Percentiles rank a stretch among this genome's conserved stretches.
Evolutionary conservation across 2,797 vertebrate species (phyloP).

Genomic region (Enteromius argenteus): DNA sequence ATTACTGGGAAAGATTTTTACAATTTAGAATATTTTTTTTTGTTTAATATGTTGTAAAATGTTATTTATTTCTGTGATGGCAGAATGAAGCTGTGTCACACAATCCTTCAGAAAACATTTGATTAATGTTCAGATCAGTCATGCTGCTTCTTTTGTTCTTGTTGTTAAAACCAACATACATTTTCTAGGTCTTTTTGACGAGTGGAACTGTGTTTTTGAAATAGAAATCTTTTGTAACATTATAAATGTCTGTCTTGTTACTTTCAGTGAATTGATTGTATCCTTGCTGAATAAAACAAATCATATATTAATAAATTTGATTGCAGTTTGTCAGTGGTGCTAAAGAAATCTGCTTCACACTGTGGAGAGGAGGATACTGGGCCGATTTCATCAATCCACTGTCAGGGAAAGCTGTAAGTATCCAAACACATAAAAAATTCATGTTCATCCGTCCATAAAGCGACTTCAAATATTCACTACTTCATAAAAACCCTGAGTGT

Average conservation of each 20-base stretch:
- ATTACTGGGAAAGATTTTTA: no score
- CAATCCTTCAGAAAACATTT: neutral
- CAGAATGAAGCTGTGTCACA: neutral
- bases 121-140: neutral
- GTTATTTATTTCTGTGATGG: no score
- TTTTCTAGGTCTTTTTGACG: neutral
- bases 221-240: neutral
- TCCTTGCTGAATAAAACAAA: neutral
- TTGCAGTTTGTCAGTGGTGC: slow-evolving; percentile 91
- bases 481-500: neutral
- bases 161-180: neutral
- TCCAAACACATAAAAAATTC: neutral
- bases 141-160: neutral
- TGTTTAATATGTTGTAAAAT: no score
- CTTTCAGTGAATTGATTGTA: neutral
- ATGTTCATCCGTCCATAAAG: neutral
- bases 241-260: neutral
- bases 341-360: slow-evolving; percentile 93
- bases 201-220: neutral
- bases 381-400: slow-evolving; percentile 96
- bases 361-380: slow-evolving; percentile 95
- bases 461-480: neutral
- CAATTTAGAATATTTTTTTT: no score
- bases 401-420: slow-evolving; percentile 91
- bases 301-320: neutral